These are phyloP conservation scores for Tapera naevia DNA, from an alignment of 2,797 vertebrate species.

Conservation along the genomic window DNA sequence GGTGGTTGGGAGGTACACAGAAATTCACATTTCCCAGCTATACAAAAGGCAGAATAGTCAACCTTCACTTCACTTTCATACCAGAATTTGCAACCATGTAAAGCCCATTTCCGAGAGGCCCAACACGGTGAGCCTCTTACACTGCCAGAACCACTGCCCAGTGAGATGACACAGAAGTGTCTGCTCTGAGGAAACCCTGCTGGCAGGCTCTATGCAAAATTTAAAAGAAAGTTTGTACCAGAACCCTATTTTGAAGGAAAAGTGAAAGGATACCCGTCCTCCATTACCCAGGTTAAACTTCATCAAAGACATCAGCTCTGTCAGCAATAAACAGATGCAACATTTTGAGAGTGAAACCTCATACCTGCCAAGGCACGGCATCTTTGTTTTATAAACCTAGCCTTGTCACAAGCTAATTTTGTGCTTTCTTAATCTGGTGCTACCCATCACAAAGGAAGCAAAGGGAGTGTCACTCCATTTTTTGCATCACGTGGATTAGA, in stretches of 20 bases:
- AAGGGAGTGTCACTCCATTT: not conserved
- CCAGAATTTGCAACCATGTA: not conserved
- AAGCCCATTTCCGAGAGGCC: not conserved
- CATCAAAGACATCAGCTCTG: not conserved
- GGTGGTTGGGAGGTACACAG: accelerated
- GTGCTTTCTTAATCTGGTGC: not conserved
- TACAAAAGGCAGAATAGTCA: not conserved
- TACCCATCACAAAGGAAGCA: not conserved
- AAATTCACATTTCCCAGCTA: not conserved
- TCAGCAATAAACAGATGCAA: not conserved
- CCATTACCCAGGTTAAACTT: not conserved
- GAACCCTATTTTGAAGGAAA: not conserved
- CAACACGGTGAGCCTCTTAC: not conserved
- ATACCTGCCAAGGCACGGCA: not conserved
- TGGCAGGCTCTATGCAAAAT: not conserved
- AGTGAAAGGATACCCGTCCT: not conserved
- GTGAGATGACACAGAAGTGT: not conserved
- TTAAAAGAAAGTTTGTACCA: not conserved
- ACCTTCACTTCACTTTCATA: not conserved
- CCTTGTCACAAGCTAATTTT: not conserved
- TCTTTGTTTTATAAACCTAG: not conserved
- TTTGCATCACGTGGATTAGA: not conserved
- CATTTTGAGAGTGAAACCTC: not conserved
- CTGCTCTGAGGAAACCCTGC: not conserved
- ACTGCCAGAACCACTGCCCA: not conserved